Conservation (phyloP, 2,888 invertebrate genomes). For the Amblyjoppa proteus region DNA sequence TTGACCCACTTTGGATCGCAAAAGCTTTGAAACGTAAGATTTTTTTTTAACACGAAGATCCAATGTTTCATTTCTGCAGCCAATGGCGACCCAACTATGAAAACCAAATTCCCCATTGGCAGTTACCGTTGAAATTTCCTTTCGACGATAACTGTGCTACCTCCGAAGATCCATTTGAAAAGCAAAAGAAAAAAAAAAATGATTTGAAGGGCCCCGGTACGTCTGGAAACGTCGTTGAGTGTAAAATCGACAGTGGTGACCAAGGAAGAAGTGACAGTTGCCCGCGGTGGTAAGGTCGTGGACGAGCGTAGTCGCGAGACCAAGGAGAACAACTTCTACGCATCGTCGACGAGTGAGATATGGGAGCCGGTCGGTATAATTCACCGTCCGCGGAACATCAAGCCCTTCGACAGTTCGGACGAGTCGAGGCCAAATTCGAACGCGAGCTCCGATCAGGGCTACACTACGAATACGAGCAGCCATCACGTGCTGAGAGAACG, state of each 20-base stretch:
- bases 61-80: not conserved
- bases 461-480: conserved; percentile 82
- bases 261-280: conserved; percentile 90
- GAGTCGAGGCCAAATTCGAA: conserved; percentile 83
- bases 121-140: not conserved
- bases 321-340: conserved; percentile 90
- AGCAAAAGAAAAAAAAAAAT: conserved; percentile 62
- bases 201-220: conserved; percentile 87
- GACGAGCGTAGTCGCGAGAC: conserved; percentile 90
- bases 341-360: conserved; percentile 89
- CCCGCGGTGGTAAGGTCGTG: conserved; percentile 89
- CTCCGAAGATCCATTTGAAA: conserved; percentile 32
- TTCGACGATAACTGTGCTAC: conserved; percentile 31
- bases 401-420: conserved; percentile 83
- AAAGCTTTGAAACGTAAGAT: not conserved
- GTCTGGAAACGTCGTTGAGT: conserved; percentile 90
- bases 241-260: conserved; percentile 90
- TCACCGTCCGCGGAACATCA: conserved; percentile 80
- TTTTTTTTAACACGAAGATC: not conserved
- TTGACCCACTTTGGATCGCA: not conserved
- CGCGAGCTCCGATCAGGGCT: conserved; percentile 83
- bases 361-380: conserved; percentile 87
- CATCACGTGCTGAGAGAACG: conserved; percentile 81
- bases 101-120: not conserved
- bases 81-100: not conserved